Percentiles rank a stretch among this genome's conserved stretches.
phyloP scores from a whole-genome alignment of 2,113 vertebrate species.

The Coryphaenoides rupestris region DNA sequence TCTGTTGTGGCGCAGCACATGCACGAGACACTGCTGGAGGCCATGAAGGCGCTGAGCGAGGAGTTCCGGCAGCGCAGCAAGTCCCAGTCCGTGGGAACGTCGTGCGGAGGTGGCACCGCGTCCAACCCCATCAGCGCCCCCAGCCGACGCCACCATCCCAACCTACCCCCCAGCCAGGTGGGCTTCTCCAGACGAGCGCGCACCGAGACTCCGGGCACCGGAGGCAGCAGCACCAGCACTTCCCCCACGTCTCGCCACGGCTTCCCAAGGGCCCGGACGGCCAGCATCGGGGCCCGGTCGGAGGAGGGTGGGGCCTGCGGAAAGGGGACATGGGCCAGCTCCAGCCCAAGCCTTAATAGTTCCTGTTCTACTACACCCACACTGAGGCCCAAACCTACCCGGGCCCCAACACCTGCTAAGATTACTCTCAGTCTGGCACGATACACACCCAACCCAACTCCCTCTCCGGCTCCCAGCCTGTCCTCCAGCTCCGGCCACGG shows the following conservation, averaged over 20 bases:
- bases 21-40: slow-evolving; percentile 81
- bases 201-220: slow-evolving; percentile 69
- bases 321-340: slow-evolving; percentile 68
- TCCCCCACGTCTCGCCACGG: slow-evolving; percentile 68
- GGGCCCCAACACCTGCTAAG: slow-evolving; percentile 76
- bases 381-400: slow-evolving; percentile 70
- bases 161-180: slow-evolving; percentile 65
- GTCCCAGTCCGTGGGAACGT: slow-evolving; percentile 74
- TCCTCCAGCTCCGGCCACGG: slow-evolving; percentile 78
- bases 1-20: slow-evolving; percentile 80
- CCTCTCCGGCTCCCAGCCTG: slow-evolving; percentile 65
- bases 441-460: slow-evolving; percentile 73
- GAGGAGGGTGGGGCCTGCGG: slow-evolving; percentile 63
- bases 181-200: slow-evolving; percentile 75
- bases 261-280: slow-evolving; percentile 71
- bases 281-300: slow-evolving; percentile 71
- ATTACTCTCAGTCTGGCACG: slow-evolving; percentile 75
- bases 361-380: slow-evolving; percentile 77
- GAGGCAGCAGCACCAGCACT: slow-evolving; percentile 72
- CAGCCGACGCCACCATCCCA: slow-evolving; percentile 63
- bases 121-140: slow-evolving; percentile 80
- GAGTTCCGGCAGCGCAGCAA: slow-evolving; percentile 80
- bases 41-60: slow-evolving; percentile 81
- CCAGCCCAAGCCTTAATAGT: slow-evolving; percentile 75
- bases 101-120: slow-evolving; percentile 71